Conservation (phyloP, 2,113 vertebrate genomes). For the Phaethon lepturus region DNA sequence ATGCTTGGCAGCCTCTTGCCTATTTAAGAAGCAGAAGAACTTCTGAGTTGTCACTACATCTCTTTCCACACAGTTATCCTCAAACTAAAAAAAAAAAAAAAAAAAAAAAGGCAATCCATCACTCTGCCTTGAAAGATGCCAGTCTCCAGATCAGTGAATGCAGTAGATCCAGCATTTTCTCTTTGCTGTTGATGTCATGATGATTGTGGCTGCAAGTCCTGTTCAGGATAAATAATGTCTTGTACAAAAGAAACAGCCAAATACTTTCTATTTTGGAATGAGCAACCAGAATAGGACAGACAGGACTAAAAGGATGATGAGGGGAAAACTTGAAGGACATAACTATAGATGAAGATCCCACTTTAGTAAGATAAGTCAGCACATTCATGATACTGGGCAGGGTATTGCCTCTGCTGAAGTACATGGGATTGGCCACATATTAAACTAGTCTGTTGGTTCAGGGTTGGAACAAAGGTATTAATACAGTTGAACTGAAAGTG, state of each 20-base stretch:
- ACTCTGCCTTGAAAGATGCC: neutral
- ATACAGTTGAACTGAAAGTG: neutral
- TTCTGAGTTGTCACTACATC: neutral
- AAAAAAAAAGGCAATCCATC: neutral
- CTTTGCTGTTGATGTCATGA: neutral
- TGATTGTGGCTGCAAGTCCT: neutral
- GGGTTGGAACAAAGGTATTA: neutral
- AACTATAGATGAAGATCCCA: neutral
- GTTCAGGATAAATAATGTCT: neutral
- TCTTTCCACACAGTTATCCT: neutral
- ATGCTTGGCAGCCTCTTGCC: neutral
- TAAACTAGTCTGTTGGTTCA: neutral
- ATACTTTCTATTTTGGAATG: neutral
- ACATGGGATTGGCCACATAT: fast-evolving
- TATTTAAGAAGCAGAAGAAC: neutral
- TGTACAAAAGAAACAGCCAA: neutral
- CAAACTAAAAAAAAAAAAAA: neutral
- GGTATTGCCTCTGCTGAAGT: neutral
- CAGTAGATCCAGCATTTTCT: neutral
- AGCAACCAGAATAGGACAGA: neutral
- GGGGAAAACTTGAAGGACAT: neutral
- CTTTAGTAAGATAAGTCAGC: neutral
- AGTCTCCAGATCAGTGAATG: neutral
- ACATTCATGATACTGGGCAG: neutral
- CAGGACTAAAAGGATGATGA: neutral